Evolutionary conservation across 2,113 vertebrate genomes (phyloP).

Genomic region (Callospermophilus lateralis): DNA sequence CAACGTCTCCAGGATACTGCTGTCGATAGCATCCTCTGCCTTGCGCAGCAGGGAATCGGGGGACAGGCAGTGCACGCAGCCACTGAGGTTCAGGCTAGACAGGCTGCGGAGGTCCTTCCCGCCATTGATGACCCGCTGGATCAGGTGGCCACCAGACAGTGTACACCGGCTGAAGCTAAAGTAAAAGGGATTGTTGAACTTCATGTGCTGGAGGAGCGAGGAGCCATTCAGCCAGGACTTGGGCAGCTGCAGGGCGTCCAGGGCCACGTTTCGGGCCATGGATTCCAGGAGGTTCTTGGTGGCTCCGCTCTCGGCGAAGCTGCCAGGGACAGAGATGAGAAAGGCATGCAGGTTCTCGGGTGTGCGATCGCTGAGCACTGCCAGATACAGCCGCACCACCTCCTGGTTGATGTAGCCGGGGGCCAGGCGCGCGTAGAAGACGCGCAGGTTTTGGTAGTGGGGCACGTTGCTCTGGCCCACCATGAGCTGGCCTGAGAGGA

Average conservation of each 20-base stretch:
- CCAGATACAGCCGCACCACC: conserved; percentile 96
- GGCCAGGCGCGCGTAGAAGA: conserved; percentile 96
- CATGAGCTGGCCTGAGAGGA: conserved; percentile 96
- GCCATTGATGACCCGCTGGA: conserved; percentile 91
- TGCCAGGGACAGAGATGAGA: conserved; percentile 95
- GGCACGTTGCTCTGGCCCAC: conserved; percentile 98
- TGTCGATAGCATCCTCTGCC: conserved; percentile 94
- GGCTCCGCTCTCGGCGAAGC: conserved; percentile 92
- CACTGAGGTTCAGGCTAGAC: conserved; percentile 95
- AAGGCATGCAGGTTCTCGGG: conserved; percentile 95
- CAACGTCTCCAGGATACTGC: conserved; percentile 90
- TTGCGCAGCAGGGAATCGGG: conserved; percentile 90
- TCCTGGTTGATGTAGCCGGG: conserved; percentile 98
- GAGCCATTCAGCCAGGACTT: conserved; percentile 94
- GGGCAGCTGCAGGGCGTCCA: conserved; percentile 97
- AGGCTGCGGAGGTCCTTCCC: conserved; percentile 92
- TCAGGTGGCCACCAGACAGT: conserved; percentile 91
- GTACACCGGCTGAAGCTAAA: conserved; percentile 96
- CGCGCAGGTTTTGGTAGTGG: conserved; percentile 95
- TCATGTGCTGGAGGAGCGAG: conserved; percentile 92
- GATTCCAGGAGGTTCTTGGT: conserved; percentile 94
- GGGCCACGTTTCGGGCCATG: conserved; percentile 91
- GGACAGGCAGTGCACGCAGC: conserved; percentile 92
- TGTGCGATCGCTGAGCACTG: conserved; percentile 95
- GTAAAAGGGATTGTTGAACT: conserved; percentile 94